phyloP scores from a whole-genome alignment of 2,797 vertebrate genomes.

The Mormyrops boulengeri region DNA sequence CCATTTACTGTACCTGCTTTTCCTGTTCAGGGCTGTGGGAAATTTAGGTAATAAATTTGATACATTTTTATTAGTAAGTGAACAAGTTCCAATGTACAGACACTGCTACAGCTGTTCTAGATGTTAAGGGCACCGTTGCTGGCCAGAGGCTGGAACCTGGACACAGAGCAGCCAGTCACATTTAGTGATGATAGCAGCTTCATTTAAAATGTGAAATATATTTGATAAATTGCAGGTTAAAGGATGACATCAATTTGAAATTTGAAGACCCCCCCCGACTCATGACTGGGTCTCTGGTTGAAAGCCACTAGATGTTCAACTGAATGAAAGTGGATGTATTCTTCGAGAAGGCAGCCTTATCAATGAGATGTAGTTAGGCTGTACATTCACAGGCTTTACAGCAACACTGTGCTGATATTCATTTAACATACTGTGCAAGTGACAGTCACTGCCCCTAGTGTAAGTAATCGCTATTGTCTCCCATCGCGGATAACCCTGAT shows the following conservation, averaged over 20 bases:
- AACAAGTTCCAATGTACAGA: too few relatives aligned
- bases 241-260: not conserved
- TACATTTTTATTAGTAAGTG: not conserved
- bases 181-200: not conserved
- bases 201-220: not conserved
- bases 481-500: not conserved
- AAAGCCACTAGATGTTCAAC: not conserved
- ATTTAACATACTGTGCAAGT: not conserved
- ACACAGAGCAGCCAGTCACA: not conserved
- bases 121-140: not conserved
- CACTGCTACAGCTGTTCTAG: not conserved
- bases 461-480: not conserved
- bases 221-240: not conserved
- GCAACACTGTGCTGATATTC: not conserved
- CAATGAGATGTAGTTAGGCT: not conserved
- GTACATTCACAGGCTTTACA: not conserved
- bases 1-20: not conserved
- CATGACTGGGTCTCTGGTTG: not conserved
- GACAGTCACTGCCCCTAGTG: not conserved
- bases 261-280: not conserved
- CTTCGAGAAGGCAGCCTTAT: not conserved
- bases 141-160: not conserved
- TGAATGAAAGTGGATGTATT: not conserved
- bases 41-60: not conserved
- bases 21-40: not conserved